These are phyloP conservation scores for Agrenia bidenticulata DNA, from an alignment of 2,888 invertebrate species.

Conservation along the genomic window DNA sequence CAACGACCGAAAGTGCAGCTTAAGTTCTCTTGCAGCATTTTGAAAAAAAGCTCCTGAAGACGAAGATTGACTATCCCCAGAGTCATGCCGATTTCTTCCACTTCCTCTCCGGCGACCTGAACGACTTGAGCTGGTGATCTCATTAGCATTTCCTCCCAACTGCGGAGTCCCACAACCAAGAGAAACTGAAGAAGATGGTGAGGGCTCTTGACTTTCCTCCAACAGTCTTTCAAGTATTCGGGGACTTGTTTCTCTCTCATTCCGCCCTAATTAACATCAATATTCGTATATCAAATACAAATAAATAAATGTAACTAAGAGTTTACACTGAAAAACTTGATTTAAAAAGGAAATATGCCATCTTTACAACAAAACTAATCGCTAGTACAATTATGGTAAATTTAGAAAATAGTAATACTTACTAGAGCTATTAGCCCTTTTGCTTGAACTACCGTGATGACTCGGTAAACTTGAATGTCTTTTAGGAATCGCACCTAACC, in stretches of 20 bases:
- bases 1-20: constrained; percentile 45
- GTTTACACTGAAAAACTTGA: too few species aligned
- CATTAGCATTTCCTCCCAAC: constrained; percentile 13
- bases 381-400: background rate
- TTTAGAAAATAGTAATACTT: too few species aligned
- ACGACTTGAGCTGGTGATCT: background rate
- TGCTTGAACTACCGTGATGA: constrained; percentile 10
- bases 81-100: constrained; percentile 10
- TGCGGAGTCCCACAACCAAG: constrained; percentile 22
- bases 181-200: constrained; percentile 42
- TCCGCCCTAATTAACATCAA: constrained; percentile 41
- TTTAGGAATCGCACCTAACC: constrained; percentile 18
- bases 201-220: constrained; percentile 52
- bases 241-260: constrained; percentile 51
- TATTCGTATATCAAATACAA: too few species aligned
- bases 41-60: constrained; percentile 48
- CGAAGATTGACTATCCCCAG: constrained; percentile 23
- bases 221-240: constrained; percentile 50
- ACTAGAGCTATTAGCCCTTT: constrained; percentile 21
- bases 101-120: constrained; percentile 15
- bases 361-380: background rate
- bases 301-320: too few species aligned
- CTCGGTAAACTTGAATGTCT: constrained; percentile 7
- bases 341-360: background rate
- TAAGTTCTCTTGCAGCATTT: constrained; percentile 47